Conservation (phyloP, 2,797 vertebrate genomes). For the Gephyroberyx darwinii region DNA sequence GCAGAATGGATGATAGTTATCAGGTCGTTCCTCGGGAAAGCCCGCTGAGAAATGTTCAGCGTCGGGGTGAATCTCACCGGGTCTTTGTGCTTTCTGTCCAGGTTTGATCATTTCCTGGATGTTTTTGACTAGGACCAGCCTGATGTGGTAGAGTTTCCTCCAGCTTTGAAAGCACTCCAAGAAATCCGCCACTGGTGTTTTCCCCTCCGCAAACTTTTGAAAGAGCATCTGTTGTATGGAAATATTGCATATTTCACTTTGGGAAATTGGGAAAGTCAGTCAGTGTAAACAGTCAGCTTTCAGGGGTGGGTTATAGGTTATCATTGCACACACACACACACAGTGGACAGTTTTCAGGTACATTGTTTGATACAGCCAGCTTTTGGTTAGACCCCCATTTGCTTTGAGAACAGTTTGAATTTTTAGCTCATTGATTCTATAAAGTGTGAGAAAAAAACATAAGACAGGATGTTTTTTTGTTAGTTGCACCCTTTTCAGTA, state of each 20-base stretch:
- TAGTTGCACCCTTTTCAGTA: too few relatives aligned
- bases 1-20: slow-evolving; percentile 27
- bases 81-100: slow-evolving; percentile 2
- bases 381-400: background rate
- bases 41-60: background rate
- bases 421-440: background rate
- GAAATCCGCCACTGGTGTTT: slow-evolving; percentile 51
- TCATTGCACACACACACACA: background rate
- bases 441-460: background rate
- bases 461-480: too few relatives aligned
- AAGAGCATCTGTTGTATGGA: slow-evolving; percentile 57
- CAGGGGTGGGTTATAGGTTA: background rate
- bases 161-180: slow-evolving; percentile 54
- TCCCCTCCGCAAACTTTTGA: slow-evolving; percentile 60
- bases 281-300: background rate
- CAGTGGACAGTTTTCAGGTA: background rate
- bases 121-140: slow-evolving; percentile 61
- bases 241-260: slow-evolving; percentile 4
- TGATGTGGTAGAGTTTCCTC: slow-evolving; percentile 56
- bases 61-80: slow-evolving; percentile 2
- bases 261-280: too few relatives aligned
- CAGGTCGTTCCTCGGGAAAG: slow-evolving; percentile 1
- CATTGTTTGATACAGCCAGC: background rate
- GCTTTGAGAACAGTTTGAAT: background rate
- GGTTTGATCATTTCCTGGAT: slow-evolving; percentile 47